Percentiles rank a stretch among this genome's conserved stretches.
Conservation (phyloP, 2,113 vertebrate species). For the Pogona vitticeps region DNA sequence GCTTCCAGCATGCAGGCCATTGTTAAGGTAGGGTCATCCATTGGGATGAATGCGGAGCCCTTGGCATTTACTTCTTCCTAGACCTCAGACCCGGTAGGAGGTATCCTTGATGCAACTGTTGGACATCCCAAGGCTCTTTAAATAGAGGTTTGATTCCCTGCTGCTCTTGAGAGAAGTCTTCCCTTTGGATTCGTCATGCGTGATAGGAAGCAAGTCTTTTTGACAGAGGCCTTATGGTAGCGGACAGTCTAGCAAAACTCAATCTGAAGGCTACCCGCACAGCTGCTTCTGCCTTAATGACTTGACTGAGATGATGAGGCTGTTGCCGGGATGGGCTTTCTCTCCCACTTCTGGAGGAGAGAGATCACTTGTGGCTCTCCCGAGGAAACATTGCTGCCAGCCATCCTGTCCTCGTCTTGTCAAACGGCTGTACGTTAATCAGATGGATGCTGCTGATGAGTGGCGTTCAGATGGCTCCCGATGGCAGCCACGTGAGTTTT, state of each 20-base stretch:
- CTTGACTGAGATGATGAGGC: slow-evolving; percentile 50
- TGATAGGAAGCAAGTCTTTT: not conserved
- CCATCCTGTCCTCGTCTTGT: slow-evolving; percentile 41
- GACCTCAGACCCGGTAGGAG: not conserved
- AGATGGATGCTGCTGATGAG: slow-evolving; percentile 42
- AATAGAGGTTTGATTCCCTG: not conserved
- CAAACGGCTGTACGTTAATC: slow-evolving; percentile 37
- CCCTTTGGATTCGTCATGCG: not conserved
- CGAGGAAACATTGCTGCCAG: slow-evolving; percentile 31
- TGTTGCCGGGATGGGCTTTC: not conserved
- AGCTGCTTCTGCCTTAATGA: slow-evolving; percentile 44
- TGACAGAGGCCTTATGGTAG: not conserved
- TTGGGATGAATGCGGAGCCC: no score
- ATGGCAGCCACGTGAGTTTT: slow-evolving; percentile 26
- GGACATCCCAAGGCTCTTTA: not conserved
- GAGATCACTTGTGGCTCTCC: slow-evolving; percentile 34
- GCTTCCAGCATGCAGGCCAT: not conserved
- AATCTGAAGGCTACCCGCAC: not conserved
- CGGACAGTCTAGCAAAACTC: not conserved
- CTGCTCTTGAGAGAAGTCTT: not conserved
- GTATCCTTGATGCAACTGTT: not conserved
- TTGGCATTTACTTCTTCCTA: not conserved
- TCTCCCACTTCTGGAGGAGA: not conserved
- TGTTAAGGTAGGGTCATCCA: not conserved
- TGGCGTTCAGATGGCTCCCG: not conserved